Evolutionary conservation across 53 echinoderm and acorn worm species (phyloP).

Genomic region (Holothuria scabra): DNA sequence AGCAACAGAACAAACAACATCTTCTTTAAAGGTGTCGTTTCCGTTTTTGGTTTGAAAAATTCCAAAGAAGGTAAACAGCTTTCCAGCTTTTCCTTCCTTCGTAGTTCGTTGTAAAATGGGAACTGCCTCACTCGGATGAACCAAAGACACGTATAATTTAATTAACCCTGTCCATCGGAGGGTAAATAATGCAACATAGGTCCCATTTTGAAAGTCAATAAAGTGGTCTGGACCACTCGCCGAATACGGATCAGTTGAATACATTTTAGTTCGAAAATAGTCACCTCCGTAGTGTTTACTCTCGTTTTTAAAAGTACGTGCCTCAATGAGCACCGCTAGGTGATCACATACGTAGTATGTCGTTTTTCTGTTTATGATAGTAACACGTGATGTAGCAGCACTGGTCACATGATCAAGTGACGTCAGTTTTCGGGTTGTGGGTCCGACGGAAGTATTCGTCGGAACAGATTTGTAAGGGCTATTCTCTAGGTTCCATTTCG

Average conservation of each 20-base stretch:
- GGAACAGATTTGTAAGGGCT: no score
- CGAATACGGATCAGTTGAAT: not conserved
- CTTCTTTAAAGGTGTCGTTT: no score
- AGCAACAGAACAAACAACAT: no score
- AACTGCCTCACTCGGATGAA: constrained; percentile 44
- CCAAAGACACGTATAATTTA: constrained; percentile 14
- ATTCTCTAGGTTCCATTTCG: no score
- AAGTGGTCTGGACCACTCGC: not conserved
- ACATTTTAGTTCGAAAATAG: not conserved
- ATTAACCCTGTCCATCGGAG: constrained; percentile 40
- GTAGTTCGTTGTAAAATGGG: constrained; percentile 12
- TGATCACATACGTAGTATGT: not conserved
- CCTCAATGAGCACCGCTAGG: not conserved
- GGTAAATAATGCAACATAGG: constrained; percentile 45
- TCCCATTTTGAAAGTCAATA: constrained; percentile 37
- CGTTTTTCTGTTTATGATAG: not conserved
- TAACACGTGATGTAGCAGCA: not conserved
- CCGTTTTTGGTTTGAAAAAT: no score
- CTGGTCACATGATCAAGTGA: no score
- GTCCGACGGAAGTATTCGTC: no score
- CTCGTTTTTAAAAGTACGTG: not conserved
- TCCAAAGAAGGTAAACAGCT: not conserved
- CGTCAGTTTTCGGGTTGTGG: no score
- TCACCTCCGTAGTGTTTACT: not conserved
- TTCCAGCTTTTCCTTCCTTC: not conserved